Percentiles rank a stretch among this genome's conserved stretches.
These are phyloP conservation scores for Gymnothorax reevesii DNA, from an alignment of 2,797 vertebrate genomes.

Conservation along the genomic window DNA sequence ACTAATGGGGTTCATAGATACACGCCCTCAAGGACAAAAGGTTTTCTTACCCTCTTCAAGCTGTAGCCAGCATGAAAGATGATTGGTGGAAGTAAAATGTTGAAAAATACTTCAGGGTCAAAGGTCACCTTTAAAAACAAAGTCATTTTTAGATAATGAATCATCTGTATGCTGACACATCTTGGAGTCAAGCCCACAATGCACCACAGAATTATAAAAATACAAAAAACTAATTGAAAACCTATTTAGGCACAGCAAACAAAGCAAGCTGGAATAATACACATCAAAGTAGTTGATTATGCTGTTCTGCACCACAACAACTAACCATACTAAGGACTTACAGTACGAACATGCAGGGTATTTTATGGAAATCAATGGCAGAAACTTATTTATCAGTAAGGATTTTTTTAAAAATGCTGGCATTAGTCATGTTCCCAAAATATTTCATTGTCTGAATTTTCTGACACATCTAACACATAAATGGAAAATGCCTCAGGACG, in stretches of 20 bases:
- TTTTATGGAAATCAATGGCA: background rate
- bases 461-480: background rate
- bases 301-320: background rate
- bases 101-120: slow-evolving; percentile 98
- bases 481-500: background rate
- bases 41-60: slow-evolving; percentile 89
- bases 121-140: slow-evolving; percentile 86
- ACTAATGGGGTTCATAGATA: background rate
- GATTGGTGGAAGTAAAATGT: slow-evolving; percentile 96
- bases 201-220: background rate
- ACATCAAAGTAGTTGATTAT: background rate
- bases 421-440: background rate
- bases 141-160: background rate
- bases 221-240: background rate
- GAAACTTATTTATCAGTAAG: background rate
- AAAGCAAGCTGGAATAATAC: background rate
- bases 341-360: background rate
- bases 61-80: slow-evolving; percentile 99
- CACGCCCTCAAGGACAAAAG: background rate
- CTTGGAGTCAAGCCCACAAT: background rate
- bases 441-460: background rate
- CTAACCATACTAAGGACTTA: background rate
- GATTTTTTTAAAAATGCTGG: background rate
- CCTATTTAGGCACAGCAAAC: background rate
- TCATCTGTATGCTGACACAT: no score